Evolutionary conservation across 2,888 invertebrate genomes (phyloP), one percentile per base, ranked within the genome.

Genomic region (Arctia plantaginis): DNA sequence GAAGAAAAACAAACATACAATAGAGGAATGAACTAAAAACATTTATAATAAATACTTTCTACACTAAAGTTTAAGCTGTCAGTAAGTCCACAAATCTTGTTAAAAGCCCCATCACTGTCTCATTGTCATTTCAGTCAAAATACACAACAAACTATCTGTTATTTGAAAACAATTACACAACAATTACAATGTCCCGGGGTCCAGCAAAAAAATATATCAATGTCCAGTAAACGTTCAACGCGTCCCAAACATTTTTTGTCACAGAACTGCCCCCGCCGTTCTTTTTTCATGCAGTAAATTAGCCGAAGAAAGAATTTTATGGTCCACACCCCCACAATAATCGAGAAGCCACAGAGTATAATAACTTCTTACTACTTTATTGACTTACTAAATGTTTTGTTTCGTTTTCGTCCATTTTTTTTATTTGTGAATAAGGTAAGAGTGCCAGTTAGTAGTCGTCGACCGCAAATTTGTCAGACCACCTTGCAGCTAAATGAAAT

Each of bases 391-490:
- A 30, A 8, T 51, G 35, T 69, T 71, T 79, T 82, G 77, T 81
- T 80, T 77, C 64, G 80, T 79, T 82, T 84, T 78, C 76, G 69
- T 59, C 69, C 64, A 71, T 69, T 83, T 82, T 87, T 85, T 82
- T 86, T 85, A 80, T 83, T 76, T 83, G 79, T 89, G 87, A 30
- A 88, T 89, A 90, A 90, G 89, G 88, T 90, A 89, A 85, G 86
- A 85, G 87, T 85, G 85, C 83, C 89, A 87, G 88, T 87, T 86
- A 87, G 90, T 88, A 88, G 90, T 85, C 85, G 89, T 81, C 91
- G 89, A 94, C 95, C 94, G 95, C 95, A 95, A 95, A 95, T 95
- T 95, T 95, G 95, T 94, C 94, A 93, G 95, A 94, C 95, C 95
- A 95, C 95, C 95, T 95, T 94, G 94, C 93, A 92, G 93, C 90